Evolutionary conservation across 2,888 invertebrate species (phyloP), one percentile per base, ranked within the genome.

Genomic region (Gasteruption jaculator): DNA sequence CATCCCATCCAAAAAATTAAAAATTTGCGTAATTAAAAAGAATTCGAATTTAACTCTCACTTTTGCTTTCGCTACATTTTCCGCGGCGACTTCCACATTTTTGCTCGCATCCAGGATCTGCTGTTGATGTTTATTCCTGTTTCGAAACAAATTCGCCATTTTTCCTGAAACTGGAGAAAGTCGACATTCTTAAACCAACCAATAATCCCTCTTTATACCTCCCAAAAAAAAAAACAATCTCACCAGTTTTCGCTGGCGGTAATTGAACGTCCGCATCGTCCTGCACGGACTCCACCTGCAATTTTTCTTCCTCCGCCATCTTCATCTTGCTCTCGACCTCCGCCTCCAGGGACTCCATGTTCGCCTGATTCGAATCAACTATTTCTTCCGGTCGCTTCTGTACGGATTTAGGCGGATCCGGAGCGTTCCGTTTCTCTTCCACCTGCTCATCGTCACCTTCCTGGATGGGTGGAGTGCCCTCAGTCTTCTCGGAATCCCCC

Each of bases 251-350:
- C 5, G 57, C 48, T 4, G 51, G 32, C 2, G 61, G 57, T 15
- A 61, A 60, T 19, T 61, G 61, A 14, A 64, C 62, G 15, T 64
- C 64, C 6, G 55, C 54, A 36, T 64, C 62, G 32, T 60, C 76
- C 67, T 41, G 49, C 6, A 27, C 20, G 5, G 36, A 73, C 69
- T 57, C 72, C 66, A 59, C 73, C 70, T 52, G 71, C 11, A 55
- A 46, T 38, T 62, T 69, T 59, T 57, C 54, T 54, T 60, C 50
- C 16, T 65, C 61, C 15, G 62, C 53, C 52, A 70, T 72, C 3
- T 71, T 68, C 50, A 72, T 73, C n/a, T 65, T 63, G 24, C 70
- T 58, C 4, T 49, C 48, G 7, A 40, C 33, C 8, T 41, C 43
- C 10, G 53, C 47, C 34, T 38, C 42, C 5, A 27, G 33, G 7